Base-by-base conservation (phyloP, 2,797 vertebrate genomes). In the Chaenodraco wilsoni region DNA sequence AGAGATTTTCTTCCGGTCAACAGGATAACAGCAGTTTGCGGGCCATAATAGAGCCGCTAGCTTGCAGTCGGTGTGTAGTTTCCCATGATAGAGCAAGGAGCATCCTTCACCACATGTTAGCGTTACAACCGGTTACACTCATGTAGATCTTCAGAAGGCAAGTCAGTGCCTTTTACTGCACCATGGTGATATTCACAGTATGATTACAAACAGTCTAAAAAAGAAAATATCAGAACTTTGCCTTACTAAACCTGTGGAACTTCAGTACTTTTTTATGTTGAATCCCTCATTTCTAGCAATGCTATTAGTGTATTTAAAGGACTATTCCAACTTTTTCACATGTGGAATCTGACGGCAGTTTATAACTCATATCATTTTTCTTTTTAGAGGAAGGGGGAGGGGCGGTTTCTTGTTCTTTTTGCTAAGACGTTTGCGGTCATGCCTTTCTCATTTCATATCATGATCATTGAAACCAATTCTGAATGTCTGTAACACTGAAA, bases 231-330 rank as follows among this genome's bases (percentile, higher is more conserved):
- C 81, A 82, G 59, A 83, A 79, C 84, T 87, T 93, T 92, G 92
- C 93, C 93, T 95, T 94, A 94, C 82, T 84, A 87, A 91, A 89
- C 90, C 89, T 92, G 90, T 93, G 91, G 90, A 91, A 79, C 83
- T 72, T 78, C 61, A 84, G n/a, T 68, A 48, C 86, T 91, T 75
- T 91, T 75, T 74, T 59, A 78, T 59, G 51, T 66, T 78, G 65
- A 52, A 72, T 84, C 74, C 71, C 68, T 84, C 65, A 69, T 88
- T 74, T 83, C 78, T 84, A 83, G 79, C 85, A 85, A 78, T 82
- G 73, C 76, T 40, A 19, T 69, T 74, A 56, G 68, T 65, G 15
- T 62, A 69, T 63, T 67, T 74, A 75, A 79, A 80, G 31, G 75
- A 64, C 23, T 44, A 17, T 78, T 82, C 57, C 78, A 76, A 63